Evolutionary conservation across 2,797 vertebrate genomes (phyloP), one percentile per base, ranked within the genome.

Genomic region (Antennarius maculatus): DNA sequence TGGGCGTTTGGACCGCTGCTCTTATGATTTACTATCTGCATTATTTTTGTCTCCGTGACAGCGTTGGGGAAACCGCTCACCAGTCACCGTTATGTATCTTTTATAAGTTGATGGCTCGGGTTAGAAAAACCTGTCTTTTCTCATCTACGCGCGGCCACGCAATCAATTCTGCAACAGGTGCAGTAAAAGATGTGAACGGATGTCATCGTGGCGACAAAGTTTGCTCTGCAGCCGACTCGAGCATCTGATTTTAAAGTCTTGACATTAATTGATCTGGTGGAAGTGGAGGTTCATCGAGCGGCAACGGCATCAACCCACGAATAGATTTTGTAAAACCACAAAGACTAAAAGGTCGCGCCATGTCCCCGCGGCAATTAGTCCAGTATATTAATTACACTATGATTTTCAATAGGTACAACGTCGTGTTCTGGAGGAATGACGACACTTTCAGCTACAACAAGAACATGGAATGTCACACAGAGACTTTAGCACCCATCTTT

Each of bases 261-360:
- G 75, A 69, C 65, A 72, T 65, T 68, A 81, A 88, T 88, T 82
- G 86, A 89, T 87, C 65, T 42, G 46, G 66, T 66, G 47, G 66
- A 81, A 62, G 57, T 68, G 42, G 57, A 73, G 82, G 77, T 89
- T 84, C 74, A 84, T 89, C 66, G 69, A 78, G 52, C 66, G 54
- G 53, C 64, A 70, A 73, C 56, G 59, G 61, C 66, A 81, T 76
- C 69, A 80, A 58, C 65, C 42, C 66, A 17, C 66, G 39, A 71
- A 80, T 75, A 54, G 75, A 83, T 84, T 81, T 17, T 66, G 55
- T 42, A 48, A 78, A 72, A 80, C 71, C 69, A 50, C 77, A 60
- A 11, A 49, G 49, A n/a, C 52, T 60, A 63, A 61, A 56, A 81
- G 85, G 72, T 81, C 54, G 39, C 45, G 27, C 5, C 27, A 34